Evolutionary conservation across 2,888 invertebrate species (phyloP).

Genomic region (Hoplodrina ambigua): DNA sequence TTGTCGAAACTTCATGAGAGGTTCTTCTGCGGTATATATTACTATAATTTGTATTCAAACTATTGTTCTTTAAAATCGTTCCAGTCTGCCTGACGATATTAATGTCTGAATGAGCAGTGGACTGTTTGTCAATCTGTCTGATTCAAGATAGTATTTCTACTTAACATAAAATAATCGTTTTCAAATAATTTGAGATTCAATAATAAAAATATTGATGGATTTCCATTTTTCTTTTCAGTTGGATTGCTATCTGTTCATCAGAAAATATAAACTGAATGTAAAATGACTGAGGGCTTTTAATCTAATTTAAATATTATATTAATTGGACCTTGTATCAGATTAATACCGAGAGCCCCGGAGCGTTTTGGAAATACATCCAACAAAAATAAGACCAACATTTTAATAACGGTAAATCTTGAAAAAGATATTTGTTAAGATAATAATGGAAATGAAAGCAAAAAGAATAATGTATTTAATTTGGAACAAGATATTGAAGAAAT

Average conservation of each 20-base stretch:
- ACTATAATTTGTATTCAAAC: slow-evolving; percentile 38
- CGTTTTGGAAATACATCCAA: slow-evolving; percentile 20
- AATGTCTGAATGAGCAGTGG: neutral
- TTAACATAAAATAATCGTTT: neutral
- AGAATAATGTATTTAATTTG: slow-evolving; percentile 39
- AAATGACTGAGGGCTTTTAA: neutral
- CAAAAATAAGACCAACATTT: slow-evolving; percentile 40
- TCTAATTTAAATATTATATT: slow-evolving; percentile 49
- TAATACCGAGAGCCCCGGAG: slow-evolving; percentile 29
- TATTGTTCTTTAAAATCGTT: slow-evolving; percentile 30
- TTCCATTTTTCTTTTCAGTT: neutral
- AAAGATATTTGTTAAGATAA: slow-evolving; percentile 38
- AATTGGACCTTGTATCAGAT: slow-evolving; percentile 47
- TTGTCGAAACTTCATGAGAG: slow-evolving; percentile 64
- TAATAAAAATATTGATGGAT: neutral
- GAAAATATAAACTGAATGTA: neutral
- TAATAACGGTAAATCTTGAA: slow-evolving; percentile 35
- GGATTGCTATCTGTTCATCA: neutral
- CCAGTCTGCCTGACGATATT: neutral
- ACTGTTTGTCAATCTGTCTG: neutral
- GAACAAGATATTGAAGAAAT: slow-evolving; percentile 19
- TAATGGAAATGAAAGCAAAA: slow-evolving; percentile 30
- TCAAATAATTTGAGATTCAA: neutral
- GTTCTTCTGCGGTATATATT: slow-evolving; percentile 30
- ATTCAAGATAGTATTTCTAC: too few relatives aligned